phyloP scores from a whole-genome alignment of 1,140 invertebrate genomes.

The Ips nitidus region DNA sequence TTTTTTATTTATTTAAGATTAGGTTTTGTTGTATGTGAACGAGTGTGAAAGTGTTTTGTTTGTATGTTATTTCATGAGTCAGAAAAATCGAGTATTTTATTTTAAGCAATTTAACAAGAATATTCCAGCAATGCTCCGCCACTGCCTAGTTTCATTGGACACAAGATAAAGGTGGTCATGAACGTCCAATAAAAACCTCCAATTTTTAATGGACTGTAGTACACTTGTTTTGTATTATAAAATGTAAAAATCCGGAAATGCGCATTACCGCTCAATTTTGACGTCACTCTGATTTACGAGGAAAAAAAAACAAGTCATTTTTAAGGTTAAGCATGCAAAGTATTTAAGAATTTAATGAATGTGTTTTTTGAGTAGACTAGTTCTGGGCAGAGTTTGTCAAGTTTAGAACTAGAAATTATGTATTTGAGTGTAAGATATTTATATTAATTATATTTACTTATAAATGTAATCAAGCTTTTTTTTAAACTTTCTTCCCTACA shows the following conservation, averaged over 20 bases:
- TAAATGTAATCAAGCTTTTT: constrained; percentile 33
- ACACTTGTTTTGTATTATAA: not conserved
- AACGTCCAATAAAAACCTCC: no score
- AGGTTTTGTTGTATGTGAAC: constrained; percentile 28
- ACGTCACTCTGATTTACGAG: constrained; percentile 17
- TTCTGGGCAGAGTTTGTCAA: constrained; percentile 45
- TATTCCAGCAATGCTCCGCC: no score
- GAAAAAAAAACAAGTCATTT: constrained; percentile 36
- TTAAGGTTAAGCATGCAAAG: constrained; percentile 40
- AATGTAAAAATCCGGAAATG: constrained; percentile 25
- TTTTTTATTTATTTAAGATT: constrained; percentile 33
- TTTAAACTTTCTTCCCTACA: not conserved
- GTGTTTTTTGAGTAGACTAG: constrained; percentile 49
- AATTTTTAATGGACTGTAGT: not conserved
- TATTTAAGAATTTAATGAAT: constrained; percentile 49
- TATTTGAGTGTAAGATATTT: constrained; percentile 55
- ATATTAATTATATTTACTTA: constrained; percentile 54
- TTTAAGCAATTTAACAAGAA: no score
- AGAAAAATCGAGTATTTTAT: not conserved
- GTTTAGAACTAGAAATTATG: constrained; percentile 50
- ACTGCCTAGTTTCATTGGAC: no score
- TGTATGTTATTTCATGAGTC: constrained; percentile 1
- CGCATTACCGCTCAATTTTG: constrained; percentile 42
- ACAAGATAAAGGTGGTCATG: no score
- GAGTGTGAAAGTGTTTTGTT: constrained; percentile 21